A percentile compares a stretch with the other conserved stretches of the same genome.
These are phyloP conservation scores for Drosophila kambysellisi DNA, from an alignment of 2,888 invertebrate genomes.

Conservation along the genomic window DNA sequence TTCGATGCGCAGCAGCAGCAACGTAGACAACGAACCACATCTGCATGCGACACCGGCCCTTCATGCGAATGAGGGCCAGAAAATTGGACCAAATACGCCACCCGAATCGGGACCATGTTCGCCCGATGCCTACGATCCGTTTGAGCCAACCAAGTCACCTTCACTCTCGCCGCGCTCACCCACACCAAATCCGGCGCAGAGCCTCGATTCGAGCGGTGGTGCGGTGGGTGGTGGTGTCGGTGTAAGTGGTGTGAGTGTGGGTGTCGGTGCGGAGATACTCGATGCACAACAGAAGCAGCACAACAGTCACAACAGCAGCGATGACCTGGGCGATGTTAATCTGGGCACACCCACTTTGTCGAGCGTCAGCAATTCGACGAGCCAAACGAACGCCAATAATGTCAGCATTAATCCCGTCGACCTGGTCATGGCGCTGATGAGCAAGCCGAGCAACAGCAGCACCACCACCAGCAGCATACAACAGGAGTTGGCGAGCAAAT, in stretches of 20 bases:
- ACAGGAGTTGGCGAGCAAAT: constrained; percentile 76
- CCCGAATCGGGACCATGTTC: constrained; percentile 90
- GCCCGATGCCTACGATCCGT: constrained; percentile 95
- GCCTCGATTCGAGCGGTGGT: constrained; percentile 52
- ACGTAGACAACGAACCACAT: constrained; percentile 49
- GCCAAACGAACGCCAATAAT: constrained; percentile 85
- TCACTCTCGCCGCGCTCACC: constrained; percentile 84
- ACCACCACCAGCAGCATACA: constrained; percentile 51
- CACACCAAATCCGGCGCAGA: constrained; percentile 78
- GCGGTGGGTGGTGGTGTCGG: background rate
- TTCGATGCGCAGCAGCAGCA: constrained; percentile 51
- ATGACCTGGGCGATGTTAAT: constrained; percentile 35
- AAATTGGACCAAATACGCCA: constrained; percentile 90
- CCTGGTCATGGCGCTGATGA: constrained; percentile 87
- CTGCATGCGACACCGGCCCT: constrained; percentile 15
- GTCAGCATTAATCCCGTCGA: constrained; percentile 87
- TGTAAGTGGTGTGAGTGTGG: constrained; percentile 5
- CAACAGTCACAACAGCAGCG: constrained; percentile 42
- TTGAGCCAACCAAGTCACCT: constrained; percentile 94
- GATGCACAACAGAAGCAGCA: constrained; percentile 56
- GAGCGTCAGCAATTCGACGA: constrained; percentile 82
- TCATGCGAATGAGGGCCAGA: constrained; percentile 78
- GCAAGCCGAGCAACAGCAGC: constrained; percentile 74
- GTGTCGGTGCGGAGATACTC: constrained; percentile 40
- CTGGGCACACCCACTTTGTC: constrained; percentile 43